A percentile compares a stretch with the other conserved stretches of the same genome.
Evolutionary conservation across 2,797 vertebrate species (phyloP).

Genomic region (Falco cherrug): DNA sequence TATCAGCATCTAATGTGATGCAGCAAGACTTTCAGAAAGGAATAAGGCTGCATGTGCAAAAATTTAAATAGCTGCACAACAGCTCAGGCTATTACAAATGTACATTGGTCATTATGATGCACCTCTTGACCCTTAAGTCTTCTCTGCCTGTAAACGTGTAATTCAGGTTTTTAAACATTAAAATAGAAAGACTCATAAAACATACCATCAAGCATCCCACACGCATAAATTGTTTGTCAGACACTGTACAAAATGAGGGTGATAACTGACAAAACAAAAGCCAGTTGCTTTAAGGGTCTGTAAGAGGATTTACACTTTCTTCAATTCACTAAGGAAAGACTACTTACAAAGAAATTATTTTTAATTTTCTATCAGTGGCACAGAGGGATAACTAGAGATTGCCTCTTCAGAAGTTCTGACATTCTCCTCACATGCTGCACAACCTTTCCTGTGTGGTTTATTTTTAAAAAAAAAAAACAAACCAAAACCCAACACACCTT

Average conservation of each 20-base stretch:
- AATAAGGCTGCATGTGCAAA: not conserved
- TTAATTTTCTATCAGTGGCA: not conserved
- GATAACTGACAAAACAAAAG: not conserved
- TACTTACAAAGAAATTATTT: not conserved
- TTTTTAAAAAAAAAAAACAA: too few relatives aligned
- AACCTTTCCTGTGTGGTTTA: not conserved
- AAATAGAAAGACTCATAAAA: not conserved
- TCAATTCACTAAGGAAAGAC: not conserved
- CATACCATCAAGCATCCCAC: not conserved
- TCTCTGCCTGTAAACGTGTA: not conserved
- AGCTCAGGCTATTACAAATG: not conserved
- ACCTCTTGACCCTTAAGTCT: not conserved
- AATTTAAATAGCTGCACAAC: not conserved
- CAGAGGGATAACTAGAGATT: not conserved
- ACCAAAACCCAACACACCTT: not conserved
- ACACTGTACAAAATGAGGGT: accelerated
- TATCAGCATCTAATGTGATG: too few relatives aligned
- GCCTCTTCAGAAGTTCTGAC: not conserved
- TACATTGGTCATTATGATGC: accelerated
- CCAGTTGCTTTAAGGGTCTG: not conserved
- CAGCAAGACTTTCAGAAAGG: not conserved
- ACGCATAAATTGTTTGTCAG: not conserved
- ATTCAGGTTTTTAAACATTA: not conserved
- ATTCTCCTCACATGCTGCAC: not conserved
- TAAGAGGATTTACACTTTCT: not conserved